A percentile compares a stretch with the other conserved stretches of the same genome.
phyloP scores from a whole-genome alignment of 2,888 invertebrate species.

The Chymomyza amoena region DNA sequence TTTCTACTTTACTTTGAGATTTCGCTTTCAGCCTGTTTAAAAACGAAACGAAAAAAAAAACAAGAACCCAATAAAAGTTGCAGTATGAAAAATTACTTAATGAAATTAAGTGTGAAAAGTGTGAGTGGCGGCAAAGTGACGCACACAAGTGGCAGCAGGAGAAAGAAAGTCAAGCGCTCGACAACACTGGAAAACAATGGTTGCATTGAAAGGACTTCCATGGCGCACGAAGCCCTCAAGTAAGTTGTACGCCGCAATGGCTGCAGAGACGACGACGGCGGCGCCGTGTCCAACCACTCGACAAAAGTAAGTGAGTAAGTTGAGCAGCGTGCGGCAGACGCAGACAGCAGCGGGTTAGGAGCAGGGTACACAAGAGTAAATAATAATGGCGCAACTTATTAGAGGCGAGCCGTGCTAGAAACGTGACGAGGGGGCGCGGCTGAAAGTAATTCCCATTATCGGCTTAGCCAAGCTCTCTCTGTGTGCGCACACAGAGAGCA shows the following conservation, averaged over 20 bases:
- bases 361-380: conserved; percentile 35
- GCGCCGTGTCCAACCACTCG: background rate
- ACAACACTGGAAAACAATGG: background rate
- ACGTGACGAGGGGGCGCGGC: background rate
- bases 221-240: background rate
- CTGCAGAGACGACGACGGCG: background rate
- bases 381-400: conserved; percentile 61
- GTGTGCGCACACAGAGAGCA: conserved; percentile 13
- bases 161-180: background rate
- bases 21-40: conserved; percentile 44
- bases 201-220: background rate
- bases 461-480: conserved; percentile 40
- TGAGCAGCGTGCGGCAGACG: conserved; percentile 21
- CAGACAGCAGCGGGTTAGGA: conserved; percentile 1
- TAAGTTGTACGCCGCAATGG: background rate
- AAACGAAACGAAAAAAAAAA: too few species aligned
- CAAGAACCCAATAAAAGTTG: conserved; percentile 60
- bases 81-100: conserved; percentile 67
- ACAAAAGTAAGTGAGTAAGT: background rate
- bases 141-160: background rate
- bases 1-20: background rate
- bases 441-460: conserved; percentile 46
- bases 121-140: conserved; percentile 21
- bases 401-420: conserved; percentile 14
- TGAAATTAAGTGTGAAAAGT: conserved; percentile 68